These are phyloP conservation scores for Pinctada fucata DNA, from an alignment of 2,888 invertebrate genomes.

Conservation along the genomic window DNA sequence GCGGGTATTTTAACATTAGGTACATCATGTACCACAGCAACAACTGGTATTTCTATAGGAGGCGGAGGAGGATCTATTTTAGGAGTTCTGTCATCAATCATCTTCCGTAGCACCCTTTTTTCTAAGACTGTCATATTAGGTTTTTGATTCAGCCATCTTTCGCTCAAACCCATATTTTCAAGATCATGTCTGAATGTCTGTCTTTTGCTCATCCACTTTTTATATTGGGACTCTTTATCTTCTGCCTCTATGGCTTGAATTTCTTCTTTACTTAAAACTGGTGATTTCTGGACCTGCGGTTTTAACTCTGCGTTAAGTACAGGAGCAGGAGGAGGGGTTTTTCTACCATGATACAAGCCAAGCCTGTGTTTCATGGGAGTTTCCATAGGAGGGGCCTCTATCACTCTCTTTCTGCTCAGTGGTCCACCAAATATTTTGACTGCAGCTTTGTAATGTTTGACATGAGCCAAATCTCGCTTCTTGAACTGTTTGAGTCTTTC, in stretches of 20 bases:
- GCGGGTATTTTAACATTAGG: constrained; percentile 68
- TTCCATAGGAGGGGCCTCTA: constrained; percentile 71
- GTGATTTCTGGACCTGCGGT: constrained; percentile 47
- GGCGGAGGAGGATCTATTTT: constrained; percentile 45
- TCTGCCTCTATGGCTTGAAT: constrained; percentile 48
- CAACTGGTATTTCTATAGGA: constrained; percentile 32
- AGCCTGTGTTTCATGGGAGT: constrained; percentile 65
- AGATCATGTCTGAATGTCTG: constrained; percentile 67
- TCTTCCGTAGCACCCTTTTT: constrained; percentile 61
- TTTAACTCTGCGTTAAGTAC: constrained; percentile 54
- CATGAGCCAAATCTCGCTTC: constrained; percentile 66
- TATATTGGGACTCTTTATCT: constrained; percentile 59
- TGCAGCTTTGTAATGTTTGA: constrained; percentile 72
- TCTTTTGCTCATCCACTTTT: constrained; percentile 67
- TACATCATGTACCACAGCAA: constrained; percentile 42
- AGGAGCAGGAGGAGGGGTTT: constrained; percentile 49
- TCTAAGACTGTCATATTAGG: constrained; percentile 70
- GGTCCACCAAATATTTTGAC: constrained; percentile 73
- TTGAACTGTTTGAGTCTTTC: constrained; percentile 68
- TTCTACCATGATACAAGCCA: constrained; percentile 55
- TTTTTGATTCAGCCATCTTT: constrained; percentile 68
- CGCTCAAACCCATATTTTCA: constrained; percentile 69
- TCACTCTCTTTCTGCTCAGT: constrained; percentile 64
- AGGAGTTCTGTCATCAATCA: constrained; percentile 48
- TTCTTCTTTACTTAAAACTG: constrained; percentile 48